A percentile compares a stretch with the other conserved stretches of the same genome.
Evolutionary conservation across 2,888 invertebrate species (phyloP).

Genomic region (Serrognathus titanus): DNA sequence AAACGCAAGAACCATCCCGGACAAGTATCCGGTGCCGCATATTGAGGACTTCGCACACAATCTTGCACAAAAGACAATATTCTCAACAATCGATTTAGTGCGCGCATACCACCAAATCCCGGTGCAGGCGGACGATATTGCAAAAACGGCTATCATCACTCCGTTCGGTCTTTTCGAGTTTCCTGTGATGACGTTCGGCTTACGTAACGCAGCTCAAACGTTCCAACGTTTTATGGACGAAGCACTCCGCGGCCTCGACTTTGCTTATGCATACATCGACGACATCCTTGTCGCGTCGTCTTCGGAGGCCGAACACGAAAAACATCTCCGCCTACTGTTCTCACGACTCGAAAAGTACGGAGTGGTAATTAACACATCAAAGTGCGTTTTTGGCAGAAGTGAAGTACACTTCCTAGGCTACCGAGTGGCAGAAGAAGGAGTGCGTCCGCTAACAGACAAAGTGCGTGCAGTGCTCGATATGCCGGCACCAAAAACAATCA

Average conservation of each 20-base stretch:
- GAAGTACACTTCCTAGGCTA: background rate
- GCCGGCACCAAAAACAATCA: conserved; percentile 23
- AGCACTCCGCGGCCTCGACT: conserved; percentile 32
- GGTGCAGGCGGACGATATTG: conserved; percentile 33
- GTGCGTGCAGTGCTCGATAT: background rate
- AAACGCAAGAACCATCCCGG: conserved; percentile 23
- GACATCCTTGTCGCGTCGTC: conserved; percentile 23
- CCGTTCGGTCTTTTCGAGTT: conserved; percentile 36
- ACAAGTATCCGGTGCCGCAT: conserved; percentile 24
- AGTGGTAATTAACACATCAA: background rate
- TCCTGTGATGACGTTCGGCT: conserved; percentile 37
- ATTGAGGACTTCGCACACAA: conserved; percentile 25
- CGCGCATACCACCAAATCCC: conserved; percentile 45
- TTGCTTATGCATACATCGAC: conserved; percentile 31
- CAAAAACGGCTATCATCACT: conserved; percentile 29
- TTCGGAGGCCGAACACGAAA: background rate
- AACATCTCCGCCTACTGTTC: background rate
- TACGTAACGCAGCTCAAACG: conserved; percentile 44
- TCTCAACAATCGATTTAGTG: conserved; percentile 35
- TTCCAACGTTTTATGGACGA: conserved; percentile 43
- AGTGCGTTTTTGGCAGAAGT: background rate
- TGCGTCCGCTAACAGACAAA: background rate
- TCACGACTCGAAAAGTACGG: background rate
- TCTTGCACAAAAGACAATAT: conserved; percentile 16
- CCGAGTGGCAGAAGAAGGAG: background rate